Percentiles rank a stretch among this genome's conserved stretches.
These are phyloP conservation scores for Marasmarcha lunaedactyla DNA, from an alignment of 2,888 invertebrate species.

Conservation along the genomic window DNA sequence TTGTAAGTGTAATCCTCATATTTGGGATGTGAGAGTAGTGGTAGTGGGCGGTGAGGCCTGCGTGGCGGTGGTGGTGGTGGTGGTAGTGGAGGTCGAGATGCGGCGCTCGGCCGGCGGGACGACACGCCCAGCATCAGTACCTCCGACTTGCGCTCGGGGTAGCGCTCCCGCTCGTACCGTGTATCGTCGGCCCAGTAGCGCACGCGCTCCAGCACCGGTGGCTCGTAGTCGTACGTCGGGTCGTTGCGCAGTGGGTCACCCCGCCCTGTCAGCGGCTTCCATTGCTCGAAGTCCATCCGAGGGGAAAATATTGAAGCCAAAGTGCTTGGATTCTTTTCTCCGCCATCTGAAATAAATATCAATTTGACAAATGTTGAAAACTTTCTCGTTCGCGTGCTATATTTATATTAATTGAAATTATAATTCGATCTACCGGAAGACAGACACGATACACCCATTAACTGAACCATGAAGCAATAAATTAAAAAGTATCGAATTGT, in stretches of 20 bases:
- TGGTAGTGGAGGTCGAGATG: conserved; percentile 48
- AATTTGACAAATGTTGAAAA: neutral
- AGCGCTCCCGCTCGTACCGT: conserved; percentile 64
- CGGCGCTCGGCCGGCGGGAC: conserved; percentile 74
- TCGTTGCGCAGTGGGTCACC: conserved; percentile 87
- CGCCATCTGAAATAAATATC: conserved; percentile 33
- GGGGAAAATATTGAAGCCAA: conserved; percentile 73
- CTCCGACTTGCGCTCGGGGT: conserved; percentile 74
- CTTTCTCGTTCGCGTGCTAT: neutral
- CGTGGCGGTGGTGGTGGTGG: conserved; percentile 24
- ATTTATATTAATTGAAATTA: too few relatives aligned
- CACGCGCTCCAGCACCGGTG: conserved; percentile 82
- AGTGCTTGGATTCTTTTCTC: conserved; percentile 26
- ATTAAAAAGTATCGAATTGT: too few relatives aligned
- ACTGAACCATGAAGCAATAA: too few relatives aligned
- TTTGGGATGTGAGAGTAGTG: conserved; percentile 24
- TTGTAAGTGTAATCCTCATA: conserved; percentile 66
- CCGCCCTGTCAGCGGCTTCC: conserved; percentile 82
- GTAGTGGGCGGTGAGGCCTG: conserved; percentile 28
- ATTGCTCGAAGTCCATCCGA: conserved; percentile 85
- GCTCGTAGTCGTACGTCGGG: conserved; percentile 87
- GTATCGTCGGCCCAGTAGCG: conserved; percentile 83
- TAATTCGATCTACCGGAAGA: too few relatives aligned
- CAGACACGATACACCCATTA: too few relatives aligned
- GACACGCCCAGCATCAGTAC: conserved; percentile 77